A percentile compares a stretch with the other conserved stretches of the same genome.
phyloP scores from a whole-genome alignment of 2,113 vertebrate genomes.

The Macrotis lagotis region DNA sequence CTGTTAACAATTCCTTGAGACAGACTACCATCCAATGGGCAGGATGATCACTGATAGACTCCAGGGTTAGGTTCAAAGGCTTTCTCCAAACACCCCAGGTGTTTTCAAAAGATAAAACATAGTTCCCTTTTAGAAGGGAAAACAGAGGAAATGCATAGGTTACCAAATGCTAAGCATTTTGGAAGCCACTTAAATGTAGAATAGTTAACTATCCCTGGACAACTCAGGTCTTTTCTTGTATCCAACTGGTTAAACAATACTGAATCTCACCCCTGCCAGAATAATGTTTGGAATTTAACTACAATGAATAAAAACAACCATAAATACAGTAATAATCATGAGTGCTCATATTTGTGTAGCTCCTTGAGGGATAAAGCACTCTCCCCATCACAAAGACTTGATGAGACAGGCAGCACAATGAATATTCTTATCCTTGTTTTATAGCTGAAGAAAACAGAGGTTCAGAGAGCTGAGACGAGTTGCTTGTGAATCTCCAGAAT shows the following conservation, averaged over 20 bases:
- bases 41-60: constrained; percentile 69
- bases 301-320: constrained; percentile 2
- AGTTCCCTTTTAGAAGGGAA: constrained; percentile 71
- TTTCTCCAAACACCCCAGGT: constrained; percentile 78
- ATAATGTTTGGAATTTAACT: constrained; percentile 68
- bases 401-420: neutral
- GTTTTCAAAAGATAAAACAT: constrained; percentile 78
- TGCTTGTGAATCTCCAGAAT: neutral
- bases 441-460: neutral
- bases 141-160: accelerated
- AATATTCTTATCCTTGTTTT: neutral
- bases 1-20: constrained; percentile 74
- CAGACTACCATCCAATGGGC: constrained; percentile 79
- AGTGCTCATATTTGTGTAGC: neutral
- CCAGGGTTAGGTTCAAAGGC: constrained; percentile 70
- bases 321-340: neutral
- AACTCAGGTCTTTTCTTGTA: constrained; percentile 59
- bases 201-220: constrained; percentile 53
- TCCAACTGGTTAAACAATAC: constrained; percentile 59
- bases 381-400: neutral
- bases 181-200: constrained; percentile 62
- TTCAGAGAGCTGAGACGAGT: neutral
- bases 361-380: neutral
- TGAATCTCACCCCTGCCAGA: constrained; percentile 69
- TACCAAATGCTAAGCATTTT: constrained; percentile 15